Evolutionary conservation across 92 coral and sea anemone species (phyloP), one percentile per base, ranked within the genome.

Genomic region (Umimayanthus kanabou): DNA sequence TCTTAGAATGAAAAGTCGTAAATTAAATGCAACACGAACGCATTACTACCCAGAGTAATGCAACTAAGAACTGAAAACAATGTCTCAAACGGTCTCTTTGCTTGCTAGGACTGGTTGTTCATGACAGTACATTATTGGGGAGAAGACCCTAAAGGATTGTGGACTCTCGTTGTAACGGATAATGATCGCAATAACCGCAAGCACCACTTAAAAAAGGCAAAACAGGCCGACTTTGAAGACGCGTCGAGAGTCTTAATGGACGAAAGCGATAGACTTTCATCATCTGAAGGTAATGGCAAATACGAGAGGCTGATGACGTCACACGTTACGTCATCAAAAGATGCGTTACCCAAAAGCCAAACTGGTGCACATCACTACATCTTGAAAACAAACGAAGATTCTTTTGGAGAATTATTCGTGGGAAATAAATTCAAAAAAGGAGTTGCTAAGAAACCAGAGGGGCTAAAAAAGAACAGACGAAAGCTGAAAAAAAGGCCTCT

Each of bases 111-210:
- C 67, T 95, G 98, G 98, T 83, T 95, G 73, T 93, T 95, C 43
- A 95, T 95, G 98, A 93, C 94, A 2, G 98, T 95, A 0, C 96
- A 95, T 76, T 95, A 73, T 88, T 95, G 98, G 98, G 98, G 98
- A 43, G 98, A 95, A 40, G 90, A 95, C 77, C 98, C 98, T 33
- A 88, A 81, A 83, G 98, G 98, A 66, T 73, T 88, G 49, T 95
- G 98, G 98, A 91, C 96, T 81, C 89, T 95, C 61, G 78, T 92
- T 53, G 85, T 95, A 39, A 88, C 96, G 6, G 98, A 95, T 90
- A 95, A 95, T 81, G 93, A 93, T 88, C 91, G 94, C 28, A 95
- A 95, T 91, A 93, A 91, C 67, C 96, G 94, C 75, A 89, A 90
- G 88, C 98, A 95, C 77, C 93, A 95, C 86, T 57, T 92, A 89